Conservation (phyloP, 2,888 invertebrate genomes). For the Invenusta paracnida region DNA sequence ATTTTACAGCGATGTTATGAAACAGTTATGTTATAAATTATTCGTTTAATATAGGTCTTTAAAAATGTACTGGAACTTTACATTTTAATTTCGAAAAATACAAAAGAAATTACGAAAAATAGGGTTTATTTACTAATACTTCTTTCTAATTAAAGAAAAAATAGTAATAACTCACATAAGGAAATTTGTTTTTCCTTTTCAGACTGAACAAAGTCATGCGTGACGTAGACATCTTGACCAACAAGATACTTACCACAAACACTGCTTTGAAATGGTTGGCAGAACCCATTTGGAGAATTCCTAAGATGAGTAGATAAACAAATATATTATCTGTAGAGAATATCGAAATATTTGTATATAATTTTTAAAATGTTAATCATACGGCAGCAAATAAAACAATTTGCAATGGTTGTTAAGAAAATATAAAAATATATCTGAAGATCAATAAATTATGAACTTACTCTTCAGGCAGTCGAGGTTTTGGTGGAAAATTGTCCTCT, state of each 20-base stretch:
- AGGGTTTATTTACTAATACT: no score
- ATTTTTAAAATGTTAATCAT: background rate
- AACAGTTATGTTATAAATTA: no score
- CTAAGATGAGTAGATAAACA: background rate
- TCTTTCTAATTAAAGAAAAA: no score
- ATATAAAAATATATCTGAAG: background rate
- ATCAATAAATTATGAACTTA: background rate
- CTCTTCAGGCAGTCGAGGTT: background rate
- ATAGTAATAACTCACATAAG: conserved; percentile 3
- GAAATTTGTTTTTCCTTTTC: conserved; percentile 37
- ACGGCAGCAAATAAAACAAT: background rate
- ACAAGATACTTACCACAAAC: conserved; percentile 39
- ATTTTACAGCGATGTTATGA: no score
- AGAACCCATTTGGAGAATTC: conserved; percentile 32
- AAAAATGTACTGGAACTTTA: no score
- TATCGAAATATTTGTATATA: background rate
- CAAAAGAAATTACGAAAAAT: no score
- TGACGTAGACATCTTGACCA: conserved; percentile 38
- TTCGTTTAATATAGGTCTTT: no score
- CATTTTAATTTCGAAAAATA: no score
- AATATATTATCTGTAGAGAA: no score
- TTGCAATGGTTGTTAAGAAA: background rate
- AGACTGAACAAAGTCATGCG: conserved; percentile 27
- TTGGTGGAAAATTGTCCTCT: background rate
- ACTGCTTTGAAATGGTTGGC: conserved; percentile 39